Conservation (phyloP, 2,113 vertebrate genomes). For the Naja naja region DNA sequence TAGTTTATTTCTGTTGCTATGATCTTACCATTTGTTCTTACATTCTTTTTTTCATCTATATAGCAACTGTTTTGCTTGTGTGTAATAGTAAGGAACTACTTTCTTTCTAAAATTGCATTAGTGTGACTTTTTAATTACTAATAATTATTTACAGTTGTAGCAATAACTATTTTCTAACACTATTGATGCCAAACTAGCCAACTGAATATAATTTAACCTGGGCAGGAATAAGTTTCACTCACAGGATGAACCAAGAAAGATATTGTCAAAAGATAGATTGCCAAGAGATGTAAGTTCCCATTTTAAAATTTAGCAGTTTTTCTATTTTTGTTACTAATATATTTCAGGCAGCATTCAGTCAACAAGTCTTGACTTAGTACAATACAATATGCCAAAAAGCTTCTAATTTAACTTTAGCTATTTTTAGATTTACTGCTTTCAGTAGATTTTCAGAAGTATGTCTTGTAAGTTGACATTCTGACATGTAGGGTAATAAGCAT, state of each 20-base stretch:
- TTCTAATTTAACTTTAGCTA: slow-evolving; percentile 35
- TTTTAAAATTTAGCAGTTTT: slow-evolving; percentile 4
- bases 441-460: slow-evolving; percentile 26
- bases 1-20: not conserved
- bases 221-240: not conserved
- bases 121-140: not conserved
- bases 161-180: not conserved
- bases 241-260: not conserved
- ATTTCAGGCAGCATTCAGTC: slow-evolving; percentile 16
- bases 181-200: not conserved
- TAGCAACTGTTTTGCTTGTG: not conserved
- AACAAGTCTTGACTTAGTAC: slow-evolving; percentile 25
- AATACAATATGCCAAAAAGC: slow-evolving; percentile 6
- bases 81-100: not conserved
- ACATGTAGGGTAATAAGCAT: slow-evolving; percentile 13
- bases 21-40: not conserved
- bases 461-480: slow-evolving; percentile 1
- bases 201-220: not conserved
- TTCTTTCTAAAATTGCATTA: not conserved
- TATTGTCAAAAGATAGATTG: not conserved
- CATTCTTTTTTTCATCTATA: not conserved
- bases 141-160: not conserved
- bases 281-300: not conserved
- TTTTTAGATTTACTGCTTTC: slow-evolving; percentile 42
- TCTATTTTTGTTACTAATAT: slow-evolving; percentile 22